These are phyloP conservation scores for Montipora cactus DNA, from an alignment of 64 coral and sea anemone genomes.

Conservation along the genomic window DNA sequence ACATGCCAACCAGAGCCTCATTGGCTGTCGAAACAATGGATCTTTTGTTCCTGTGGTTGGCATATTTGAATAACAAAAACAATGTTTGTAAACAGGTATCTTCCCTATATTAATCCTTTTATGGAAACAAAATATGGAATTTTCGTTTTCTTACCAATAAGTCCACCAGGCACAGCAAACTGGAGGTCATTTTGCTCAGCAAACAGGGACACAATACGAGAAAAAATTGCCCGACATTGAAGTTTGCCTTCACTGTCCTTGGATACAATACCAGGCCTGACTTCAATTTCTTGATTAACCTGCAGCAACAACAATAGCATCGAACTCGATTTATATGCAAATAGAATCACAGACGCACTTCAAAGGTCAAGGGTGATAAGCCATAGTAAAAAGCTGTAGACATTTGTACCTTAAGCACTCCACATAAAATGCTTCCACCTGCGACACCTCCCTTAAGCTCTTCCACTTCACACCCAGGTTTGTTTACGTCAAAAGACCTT, in stretches of 20 bases:
- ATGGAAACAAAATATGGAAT: not conserved
- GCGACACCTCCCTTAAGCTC: constrained; percentile 98
- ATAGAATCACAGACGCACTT: not conserved
- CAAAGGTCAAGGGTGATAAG: not conserved
- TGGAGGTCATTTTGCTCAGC: constrained; percentile 99
- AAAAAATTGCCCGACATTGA: constrained; percentile 92
- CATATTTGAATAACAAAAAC: no score
- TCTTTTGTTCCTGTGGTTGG: no score
- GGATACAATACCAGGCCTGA: constrained; percentile 97
- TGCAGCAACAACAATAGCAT: not conserved
- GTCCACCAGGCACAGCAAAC: constrained; percentile 91
- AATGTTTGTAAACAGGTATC: no score
- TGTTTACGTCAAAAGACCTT: constrained; percentile 98
- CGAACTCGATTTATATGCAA: not conserved
- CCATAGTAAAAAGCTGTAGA: not conserved
- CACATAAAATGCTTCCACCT: constrained; percentile 91
- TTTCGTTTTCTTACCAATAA: constrained; percentile 74
- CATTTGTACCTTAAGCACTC: constrained; percentile 79
- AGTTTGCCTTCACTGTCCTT: constrained; percentile 98
- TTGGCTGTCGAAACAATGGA: no score
- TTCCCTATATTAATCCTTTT: no score
- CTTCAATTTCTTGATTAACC: constrained; percentile 99
- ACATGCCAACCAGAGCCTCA: no score
- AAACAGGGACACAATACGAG: constrained; percentile 96
- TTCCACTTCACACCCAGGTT: constrained; percentile 97